Base-by-base conservation (phyloP, 2,888 invertebrate genomes). In the Drosophila bunnanda region DNA sequence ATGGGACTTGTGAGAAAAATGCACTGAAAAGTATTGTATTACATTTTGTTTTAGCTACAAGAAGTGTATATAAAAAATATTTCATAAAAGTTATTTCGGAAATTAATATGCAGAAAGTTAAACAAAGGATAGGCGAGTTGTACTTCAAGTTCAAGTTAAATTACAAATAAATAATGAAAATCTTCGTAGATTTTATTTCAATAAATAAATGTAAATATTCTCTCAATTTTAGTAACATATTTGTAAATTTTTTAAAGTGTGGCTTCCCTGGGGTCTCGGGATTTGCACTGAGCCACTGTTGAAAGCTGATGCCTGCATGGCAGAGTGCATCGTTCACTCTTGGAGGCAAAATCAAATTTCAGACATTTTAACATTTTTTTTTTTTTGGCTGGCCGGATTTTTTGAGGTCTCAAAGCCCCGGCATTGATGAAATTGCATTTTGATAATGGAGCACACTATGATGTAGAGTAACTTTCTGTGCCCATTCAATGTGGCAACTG, bases 341-440 rank as follows among this genome's bases (percentile, higher is more conserved):
- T 48, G 62, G 54, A 69, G 46, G 62, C 60, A 78, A 80, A 82
- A 82, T 80, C 76, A 82, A 80, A 82, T 80, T 78, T 82, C 78
- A 68, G 65, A 46, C 74, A 66, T 79, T 77, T 73, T 61, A 50
- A 65, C 44, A 56, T 69, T 70, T 58, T 44, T 25, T 44, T 46
- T 46, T 46, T 28, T n/a, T 50, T 54, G 62, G 64, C 25, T 64
- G 72, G 64, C 36, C 39, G 72, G 72, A 72, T 72, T 72, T 71
- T 74, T 59, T 59, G 74, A 65, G 72, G 72, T 74, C 68, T 57
- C 74, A 74, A 74, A 74, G 74, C 68, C 50, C 50, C 68, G 58
- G 67, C 70, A 76, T 79, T 83, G 82, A 77, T 81, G 67, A 68
- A 73, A 84, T 77, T 80, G 77, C 75, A 81, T 83, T 75, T 81